These are phyloP conservation scores for Peromyscus nudipes DNA, from an alignment of 2,797 vertebrate genomes.

Conservation along the genomic window DNA sequence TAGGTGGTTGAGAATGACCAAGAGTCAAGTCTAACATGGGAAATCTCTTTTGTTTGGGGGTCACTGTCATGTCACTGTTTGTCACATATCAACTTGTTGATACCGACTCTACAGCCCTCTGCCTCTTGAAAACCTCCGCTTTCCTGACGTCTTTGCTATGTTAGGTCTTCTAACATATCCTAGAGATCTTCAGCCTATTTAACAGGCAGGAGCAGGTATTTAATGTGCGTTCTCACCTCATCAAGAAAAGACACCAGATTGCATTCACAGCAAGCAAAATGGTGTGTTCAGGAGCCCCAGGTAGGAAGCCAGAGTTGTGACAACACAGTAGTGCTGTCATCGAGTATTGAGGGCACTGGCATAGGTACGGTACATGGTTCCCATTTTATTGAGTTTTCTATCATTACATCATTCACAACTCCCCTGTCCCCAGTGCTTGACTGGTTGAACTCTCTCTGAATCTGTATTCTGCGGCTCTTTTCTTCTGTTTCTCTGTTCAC, in stretches of 20 bases:
- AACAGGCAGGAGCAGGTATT: conserved; percentile 57
- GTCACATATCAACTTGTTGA: conserved; percentile 51
- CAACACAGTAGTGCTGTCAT: neutral
- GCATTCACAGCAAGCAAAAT: conserved; percentile 64
- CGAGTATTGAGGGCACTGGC: neutral
- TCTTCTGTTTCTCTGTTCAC: neutral
- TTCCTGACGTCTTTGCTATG: conserved; percentile 53
- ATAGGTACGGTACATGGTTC: too few species aligned
- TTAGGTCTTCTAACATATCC: conserved; percentile 61
- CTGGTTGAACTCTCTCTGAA: neutral
- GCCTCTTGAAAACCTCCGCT: conserved; percentile 21
- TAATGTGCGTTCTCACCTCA: conserved; percentile 66
- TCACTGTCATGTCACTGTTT: conserved; percentile 11
- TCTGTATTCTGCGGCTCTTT: neutral
- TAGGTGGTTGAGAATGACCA: neutral
- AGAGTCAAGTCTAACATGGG: neutral
- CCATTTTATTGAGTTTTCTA: neutral
- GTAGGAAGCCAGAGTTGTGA: conserved; percentile 41
- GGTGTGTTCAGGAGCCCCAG: conserved; percentile 29
- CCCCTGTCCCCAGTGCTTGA: neutral
- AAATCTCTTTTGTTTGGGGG: neutral
- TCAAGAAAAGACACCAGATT: conserved; percentile 68
- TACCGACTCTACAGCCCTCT: conserved; percentile 66
- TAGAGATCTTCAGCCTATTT: conserved; percentile 65
- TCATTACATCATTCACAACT: neutral